phyloP scores from a whole-genome alignment of 2,797 vertebrate species.

The Macrochelys suwanniensis region DNA sequence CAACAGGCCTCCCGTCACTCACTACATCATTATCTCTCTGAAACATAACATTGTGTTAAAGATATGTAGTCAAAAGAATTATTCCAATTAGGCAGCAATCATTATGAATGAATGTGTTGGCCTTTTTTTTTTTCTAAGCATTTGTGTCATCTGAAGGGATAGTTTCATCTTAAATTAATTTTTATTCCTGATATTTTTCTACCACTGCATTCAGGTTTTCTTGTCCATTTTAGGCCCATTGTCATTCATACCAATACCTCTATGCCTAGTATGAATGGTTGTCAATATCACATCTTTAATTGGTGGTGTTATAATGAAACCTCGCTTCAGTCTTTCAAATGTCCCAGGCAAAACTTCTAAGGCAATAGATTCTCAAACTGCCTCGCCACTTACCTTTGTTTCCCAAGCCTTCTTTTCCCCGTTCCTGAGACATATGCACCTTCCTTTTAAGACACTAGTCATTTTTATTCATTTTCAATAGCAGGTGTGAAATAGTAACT shows the following conservation, averaged over 20 bases:
- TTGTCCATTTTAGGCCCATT: conserved; percentile 44
- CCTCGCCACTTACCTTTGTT: accelerated
- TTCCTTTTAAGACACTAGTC: conserved; percentile 68
- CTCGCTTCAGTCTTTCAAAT: conserved; percentile 34
- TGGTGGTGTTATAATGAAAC: conserved; percentile 32
- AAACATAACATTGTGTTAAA: conserved; percentile 58
- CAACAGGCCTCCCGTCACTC: not conserved
- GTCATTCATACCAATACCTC: conserved; percentile 32
- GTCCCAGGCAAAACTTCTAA: conserved; percentile 16
- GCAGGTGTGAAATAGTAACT: conserved; percentile 78
- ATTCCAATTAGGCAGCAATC: conserved; percentile 52
- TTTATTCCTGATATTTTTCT: conserved; percentile 50
- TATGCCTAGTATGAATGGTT: conserved; percentile 23
- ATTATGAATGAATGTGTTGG: conserved; percentile 38
- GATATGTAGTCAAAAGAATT: conserved; percentile 53
- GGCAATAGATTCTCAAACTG: conserved; percentile 8
- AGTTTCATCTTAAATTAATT: conserved; percentile 53
- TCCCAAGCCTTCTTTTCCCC: not conserved
- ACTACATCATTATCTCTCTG: conserved; percentile 52
- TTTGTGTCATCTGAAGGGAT: conserved; percentile 48
- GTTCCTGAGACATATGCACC: not conserved
- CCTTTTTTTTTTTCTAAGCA: conserved; percentile 2
- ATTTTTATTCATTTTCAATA: conserved; percentile 79
- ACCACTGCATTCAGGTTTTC: conserved; percentile 2
- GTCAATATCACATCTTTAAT: conserved; percentile 39